Percentiles rank a stretch among this genome's conserved stretches.
phyloP scores from a whole-genome alignment of 2,888 invertebrate species.

The Napeogenes inachia region DNA sequence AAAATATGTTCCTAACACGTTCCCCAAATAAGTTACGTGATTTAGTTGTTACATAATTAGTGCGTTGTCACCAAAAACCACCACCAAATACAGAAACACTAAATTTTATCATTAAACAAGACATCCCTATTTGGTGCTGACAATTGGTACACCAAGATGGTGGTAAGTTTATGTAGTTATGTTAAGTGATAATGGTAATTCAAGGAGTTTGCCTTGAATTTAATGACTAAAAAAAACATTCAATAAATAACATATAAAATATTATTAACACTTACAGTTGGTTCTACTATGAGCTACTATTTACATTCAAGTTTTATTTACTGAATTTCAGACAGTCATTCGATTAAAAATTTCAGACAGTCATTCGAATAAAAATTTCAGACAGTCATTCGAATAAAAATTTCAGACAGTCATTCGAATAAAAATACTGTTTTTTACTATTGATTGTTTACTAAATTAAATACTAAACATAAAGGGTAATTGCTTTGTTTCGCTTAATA shows the following conservation, averaged over 20 bases:
- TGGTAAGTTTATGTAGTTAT: constrained; percentile 25
- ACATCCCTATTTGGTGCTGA: constrained; percentile 55
- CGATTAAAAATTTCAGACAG: too few species aligned
- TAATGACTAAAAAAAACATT: neutral
- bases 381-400: too few species aligned
- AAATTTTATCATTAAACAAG: constrained; percentile 53
- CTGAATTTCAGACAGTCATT: too few species aligned
- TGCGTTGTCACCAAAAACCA: constrained; percentile 54
- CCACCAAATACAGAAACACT: constrained; percentile 49
- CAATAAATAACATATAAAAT: constrained; percentile 1
- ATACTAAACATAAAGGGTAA: too few species aligned
- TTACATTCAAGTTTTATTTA: too few species aligned
- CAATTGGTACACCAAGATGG: constrained; percentile 54
- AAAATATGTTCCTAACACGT: constrained; percentile 34
- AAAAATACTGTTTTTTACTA: too few species aligned
- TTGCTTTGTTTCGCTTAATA: too few species aligned
- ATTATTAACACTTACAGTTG: neutral
- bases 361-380: too few species aligned
- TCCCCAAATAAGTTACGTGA: constrained; percentile 34
- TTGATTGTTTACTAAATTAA: too few species aligned
- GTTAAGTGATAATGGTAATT: constrained; percentile 33
- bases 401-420: too few species aligned
- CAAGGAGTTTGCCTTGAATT: constrained; percentile 29
- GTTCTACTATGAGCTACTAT: too few species aligned
- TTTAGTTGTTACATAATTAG: constrained; percentile 47